Percentiles rank a stretch among this genome's conserved stretches.
Conservation (phyloP, 2,888 invertebrate species). For the Mythimna ferrago region DNA sequence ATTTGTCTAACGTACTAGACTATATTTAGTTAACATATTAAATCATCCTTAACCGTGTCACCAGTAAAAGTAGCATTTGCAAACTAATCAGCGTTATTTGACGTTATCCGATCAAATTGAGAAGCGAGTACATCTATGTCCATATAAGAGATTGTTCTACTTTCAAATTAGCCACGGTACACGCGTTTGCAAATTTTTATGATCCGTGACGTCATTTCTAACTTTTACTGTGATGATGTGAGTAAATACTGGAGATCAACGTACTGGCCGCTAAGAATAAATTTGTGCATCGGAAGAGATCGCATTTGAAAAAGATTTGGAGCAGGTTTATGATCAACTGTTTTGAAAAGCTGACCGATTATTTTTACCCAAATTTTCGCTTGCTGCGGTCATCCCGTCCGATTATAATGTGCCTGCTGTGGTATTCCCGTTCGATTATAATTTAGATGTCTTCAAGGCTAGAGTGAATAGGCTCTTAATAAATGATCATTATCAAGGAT, state of each 20-base stretch:
- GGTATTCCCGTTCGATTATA: too few species aligned
- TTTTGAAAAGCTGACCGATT: too few species aligned
- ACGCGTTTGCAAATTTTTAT: constrained; percentile 28
- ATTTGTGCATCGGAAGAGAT: constrained; percentile 37
- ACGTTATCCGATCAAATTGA: constrained; percentile 41
- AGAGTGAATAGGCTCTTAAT: too few species aligned
- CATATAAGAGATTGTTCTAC: constrained; percentile 25
- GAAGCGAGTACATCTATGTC: constrained; percentile 16
- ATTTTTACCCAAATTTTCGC: too few species aligned
- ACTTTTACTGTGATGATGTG: constrained; percentile 43
- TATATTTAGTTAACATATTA: constrained; percentile 12
- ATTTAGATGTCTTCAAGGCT: too few species aligned
- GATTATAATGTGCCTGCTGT: too few species aligned
- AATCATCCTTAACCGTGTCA: constrained; percentile 50
- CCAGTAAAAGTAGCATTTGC: constrained; percentile 53
- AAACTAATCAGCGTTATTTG: constrained; percentile 52
- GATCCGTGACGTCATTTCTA: constrained; percentile 43
- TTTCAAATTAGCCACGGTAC: constrained; percentile 38
- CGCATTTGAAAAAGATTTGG: constrained; percentile 1
- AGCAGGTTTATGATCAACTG: neutral
- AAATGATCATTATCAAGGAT: too few species aligned
- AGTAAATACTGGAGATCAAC: constrained; percentile 32
- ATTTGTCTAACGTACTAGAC: too few species aligned
- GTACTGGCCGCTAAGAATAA: constrained; percentile 39
- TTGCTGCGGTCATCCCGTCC: too few species aligned